phyloP scores from a whole-genome alignment of 2,888 invertebrate species.

The Pherbina coryleti region DNA sequence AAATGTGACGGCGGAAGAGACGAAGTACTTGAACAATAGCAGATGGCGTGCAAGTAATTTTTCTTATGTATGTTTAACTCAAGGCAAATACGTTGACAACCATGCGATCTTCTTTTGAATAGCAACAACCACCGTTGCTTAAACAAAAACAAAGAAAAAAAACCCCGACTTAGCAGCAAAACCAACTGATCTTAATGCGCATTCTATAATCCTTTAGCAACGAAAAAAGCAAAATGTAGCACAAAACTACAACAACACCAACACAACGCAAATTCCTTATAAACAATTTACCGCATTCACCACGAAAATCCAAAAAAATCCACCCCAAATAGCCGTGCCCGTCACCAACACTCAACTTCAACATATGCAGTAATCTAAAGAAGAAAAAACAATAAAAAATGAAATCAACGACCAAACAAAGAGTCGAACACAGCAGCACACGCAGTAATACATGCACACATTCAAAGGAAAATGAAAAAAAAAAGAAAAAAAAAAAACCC shows the following conservation, averaged over 20 bases:
- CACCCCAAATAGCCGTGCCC: neutral
- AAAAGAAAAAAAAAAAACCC: neutral
- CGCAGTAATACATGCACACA: neutral
- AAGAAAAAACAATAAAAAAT: neutral
- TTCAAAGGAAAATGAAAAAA: neutral
- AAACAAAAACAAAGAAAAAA: neutral
- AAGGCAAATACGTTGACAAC: too few relatives aligned
- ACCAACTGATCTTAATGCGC: constrained; percentile 5
- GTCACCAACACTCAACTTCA: neutral
- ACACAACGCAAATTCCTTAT: neutral
- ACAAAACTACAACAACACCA: neutral
- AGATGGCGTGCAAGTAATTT: too few relatives aligned
- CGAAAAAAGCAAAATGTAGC: neutral
- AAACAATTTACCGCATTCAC: constrained; percentile 24
- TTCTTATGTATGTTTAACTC: too few relatives aligned
- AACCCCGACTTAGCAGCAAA: neutral
- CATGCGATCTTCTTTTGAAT: too few relatives aligned
- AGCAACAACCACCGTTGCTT: too few relatives aligned
- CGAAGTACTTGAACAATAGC: too few relatives aligned
- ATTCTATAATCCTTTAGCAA: neutral
- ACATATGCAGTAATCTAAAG: neutral
- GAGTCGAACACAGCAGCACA: neutral
- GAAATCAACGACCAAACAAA: neutral
- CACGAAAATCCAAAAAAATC: constrained; percentile 11
- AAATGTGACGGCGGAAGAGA: too few relatives aligned